phyloP scores from a whole-genome alignment of 1,140 invertebrate species.

The Drosophila orosa region DNA sequence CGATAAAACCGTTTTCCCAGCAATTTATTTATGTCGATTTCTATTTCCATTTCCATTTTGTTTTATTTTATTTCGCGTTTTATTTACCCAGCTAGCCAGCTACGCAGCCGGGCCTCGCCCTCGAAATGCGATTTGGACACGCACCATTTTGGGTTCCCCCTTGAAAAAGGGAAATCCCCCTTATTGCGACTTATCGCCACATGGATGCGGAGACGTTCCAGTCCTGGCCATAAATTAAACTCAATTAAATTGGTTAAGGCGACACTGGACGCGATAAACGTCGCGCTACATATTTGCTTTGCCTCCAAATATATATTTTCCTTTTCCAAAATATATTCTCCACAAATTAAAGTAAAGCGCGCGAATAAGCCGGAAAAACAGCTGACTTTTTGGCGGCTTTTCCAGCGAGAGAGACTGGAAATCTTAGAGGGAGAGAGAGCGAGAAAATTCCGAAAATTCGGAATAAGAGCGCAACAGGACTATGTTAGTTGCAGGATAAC shows the following conservation, averaged over 20 bases:
- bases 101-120: conserved; percentile 39
- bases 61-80: conserved; percentile 64
- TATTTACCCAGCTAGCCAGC: conserved; percentile 45
- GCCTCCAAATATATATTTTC: conserved; percentile 3
- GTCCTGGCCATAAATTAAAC: conserved; percentile 52
- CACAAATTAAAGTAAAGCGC: conserved; percentile 18
- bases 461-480: conserved; percentile 55
- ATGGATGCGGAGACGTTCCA: conserved; percentile 41
- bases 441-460: conserved; percentile 32
- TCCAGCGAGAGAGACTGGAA: conserved; percentile 48
- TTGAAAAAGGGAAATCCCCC: background rate
- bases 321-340: background rate
- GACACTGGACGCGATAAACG: conserved; percentile 48
- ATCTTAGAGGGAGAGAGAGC: conserved; percentile 8
- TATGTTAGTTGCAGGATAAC: conserved; percentile 10
- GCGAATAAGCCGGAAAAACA: conserved; percentile 35
- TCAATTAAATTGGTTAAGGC: conserved; percentile 57
- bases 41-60: conserved; percentile 61
- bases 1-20: conserved; percentile 69
- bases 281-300: conserved; percentile 38
- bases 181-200: conserved; percentile 19
- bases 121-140: conserved; percentile 70
- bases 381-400: conserved; percentile 70
- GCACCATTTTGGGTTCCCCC: conserved; percentile 58
- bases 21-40: conserved; percentile 74